phyloP scores from a whole-genome alignment of 2,888 invertebrate species.

The Metacarcinus magister region DNA sequence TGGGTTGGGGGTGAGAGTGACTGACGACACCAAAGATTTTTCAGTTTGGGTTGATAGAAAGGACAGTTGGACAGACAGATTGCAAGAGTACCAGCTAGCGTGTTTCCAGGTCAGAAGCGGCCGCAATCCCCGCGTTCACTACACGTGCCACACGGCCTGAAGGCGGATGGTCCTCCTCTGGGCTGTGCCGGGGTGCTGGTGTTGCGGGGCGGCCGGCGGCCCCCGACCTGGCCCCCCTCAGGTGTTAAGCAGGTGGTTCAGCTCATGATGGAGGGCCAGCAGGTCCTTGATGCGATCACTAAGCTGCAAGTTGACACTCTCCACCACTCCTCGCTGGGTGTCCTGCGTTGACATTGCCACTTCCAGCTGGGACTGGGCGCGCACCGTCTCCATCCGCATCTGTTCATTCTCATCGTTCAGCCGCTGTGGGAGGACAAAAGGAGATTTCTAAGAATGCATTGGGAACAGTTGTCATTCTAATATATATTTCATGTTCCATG shows the following conservation, averaged over 20 bases:
- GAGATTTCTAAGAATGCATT: background rate
- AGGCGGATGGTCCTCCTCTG: constrained; percentile 79
- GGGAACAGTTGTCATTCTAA: background rate
- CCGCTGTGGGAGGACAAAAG: constrained; percentile 58
- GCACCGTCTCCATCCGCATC: constrained; percentile 79
- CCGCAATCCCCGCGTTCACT: constrained; percentile 71
- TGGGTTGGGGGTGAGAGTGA: background rate
- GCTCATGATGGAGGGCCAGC: constrained; percentile 92
- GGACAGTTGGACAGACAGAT: constrained; percentile 56
- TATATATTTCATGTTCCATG: background rate
- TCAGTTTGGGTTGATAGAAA: constrained; percentile 58
- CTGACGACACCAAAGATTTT: constrained; percentile 6
- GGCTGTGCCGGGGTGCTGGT: constrained; percentile 62
- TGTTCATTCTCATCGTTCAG: constrained; percentile 82
- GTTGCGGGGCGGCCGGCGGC: constrained; percentile 66
- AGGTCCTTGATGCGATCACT: constrained; percentile 92
- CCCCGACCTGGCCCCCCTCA: constrained; percentile 81
- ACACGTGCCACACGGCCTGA: constrained; percentile 81
- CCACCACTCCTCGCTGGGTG: constrained; percentile 91
- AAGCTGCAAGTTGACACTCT: constrained; percentile 93
- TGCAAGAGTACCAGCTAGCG: constrained; percentile 72
- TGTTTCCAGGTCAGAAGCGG: constrained; percentile 80
- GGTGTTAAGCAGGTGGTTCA: constrained; percentile 86
- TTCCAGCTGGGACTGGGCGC: constrained; percentile 91
- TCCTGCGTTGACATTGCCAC: constrained; percentile 92